A percentile compares a stretch with the other conserved stretches of the same genome.
Conservation (phyloP, 2,113 vertebrate species). For the Ammodytes dubius region DNA sequence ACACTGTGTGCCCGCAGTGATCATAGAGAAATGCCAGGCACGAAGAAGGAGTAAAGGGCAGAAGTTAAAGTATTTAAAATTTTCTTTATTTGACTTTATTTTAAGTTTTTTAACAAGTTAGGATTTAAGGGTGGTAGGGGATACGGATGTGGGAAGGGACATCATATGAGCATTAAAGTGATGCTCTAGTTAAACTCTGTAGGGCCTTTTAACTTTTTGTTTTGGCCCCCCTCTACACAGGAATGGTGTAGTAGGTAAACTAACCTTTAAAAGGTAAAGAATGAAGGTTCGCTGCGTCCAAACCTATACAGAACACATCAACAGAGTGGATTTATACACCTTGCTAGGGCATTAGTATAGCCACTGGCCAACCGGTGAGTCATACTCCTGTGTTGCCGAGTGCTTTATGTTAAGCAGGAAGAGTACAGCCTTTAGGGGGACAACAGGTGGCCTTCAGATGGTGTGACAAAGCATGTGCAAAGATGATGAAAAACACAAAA, state of each 20-base stretch:
- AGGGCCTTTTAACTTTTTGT: slow-evolving; percentile 1
- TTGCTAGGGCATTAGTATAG: neutral
- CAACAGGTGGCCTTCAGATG: slow-evolving; percentile 33
- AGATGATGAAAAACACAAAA: slow-evolving; percentile 34
- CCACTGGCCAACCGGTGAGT: neutral
- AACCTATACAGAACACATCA: neutral
- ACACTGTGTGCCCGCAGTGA: neutral
- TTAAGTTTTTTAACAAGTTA: slow-evolving; percentile 11
- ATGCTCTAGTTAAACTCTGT: slow-evolving; percentile 12
- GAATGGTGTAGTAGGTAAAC: no score
- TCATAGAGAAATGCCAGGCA: slow-evolving; percentile 4
- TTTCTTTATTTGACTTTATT: neutral
- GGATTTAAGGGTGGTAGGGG: neutral
- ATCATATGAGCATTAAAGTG: slow-evolving; percentile 35
- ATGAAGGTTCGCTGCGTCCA: slow-evolving; percentile 21
- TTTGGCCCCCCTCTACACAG: neutral
- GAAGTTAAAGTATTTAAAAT: slow-evolving; percentile 7
- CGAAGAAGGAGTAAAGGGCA: neutral
- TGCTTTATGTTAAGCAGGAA: slow-evolving; percentile 6
- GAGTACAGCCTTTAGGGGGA: slow-evolving; percentile 26
- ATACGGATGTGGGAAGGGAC: slow-evolving; percentile 11
- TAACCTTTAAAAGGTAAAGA: no score
- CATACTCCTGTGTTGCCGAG: neutral
- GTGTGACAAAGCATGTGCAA: slow-evolving; percentile 37
- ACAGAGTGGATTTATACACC: neutral